Percentiles rank a stretch among this genome's conserved stretches.
phyloP scores from a whole-genome alignment of 2,113 vertebrate species.

The Pavo muticus region DNA sequence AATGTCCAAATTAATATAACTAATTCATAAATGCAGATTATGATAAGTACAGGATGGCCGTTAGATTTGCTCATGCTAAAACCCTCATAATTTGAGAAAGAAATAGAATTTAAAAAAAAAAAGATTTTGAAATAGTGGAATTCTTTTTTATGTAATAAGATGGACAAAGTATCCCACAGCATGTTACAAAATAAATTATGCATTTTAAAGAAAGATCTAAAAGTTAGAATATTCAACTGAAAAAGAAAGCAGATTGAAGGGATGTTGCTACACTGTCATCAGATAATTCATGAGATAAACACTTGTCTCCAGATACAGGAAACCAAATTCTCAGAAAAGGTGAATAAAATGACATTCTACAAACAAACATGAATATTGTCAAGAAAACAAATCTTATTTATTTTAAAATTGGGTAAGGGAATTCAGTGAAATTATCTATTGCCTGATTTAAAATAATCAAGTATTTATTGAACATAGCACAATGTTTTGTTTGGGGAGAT shows the following conservation, averaged over 20 bases:
- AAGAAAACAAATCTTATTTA: neutral
- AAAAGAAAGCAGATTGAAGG: neutral
- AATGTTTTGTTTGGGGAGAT: neutral
- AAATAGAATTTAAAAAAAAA: neutral
- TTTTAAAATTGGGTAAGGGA: neutral
- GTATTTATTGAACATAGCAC: neutral
- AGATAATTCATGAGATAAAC: neutral
- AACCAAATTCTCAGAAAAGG: neutral
- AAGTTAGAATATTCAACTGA: neutral
- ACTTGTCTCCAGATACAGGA: neutral
- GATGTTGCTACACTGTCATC: neutral
- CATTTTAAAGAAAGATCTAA: neutral
- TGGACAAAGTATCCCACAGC: neutral
- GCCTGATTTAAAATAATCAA: neutral
- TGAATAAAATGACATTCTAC: neutral
- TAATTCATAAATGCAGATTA: neutral
- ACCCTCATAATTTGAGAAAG: rapidly evolving
- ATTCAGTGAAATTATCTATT: neutral
- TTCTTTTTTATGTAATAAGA: neutral
- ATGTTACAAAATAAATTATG: neutral
- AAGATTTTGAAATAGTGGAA: neutral
- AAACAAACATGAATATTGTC: neutral
- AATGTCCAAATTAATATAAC: neutral
- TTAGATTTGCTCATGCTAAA: neutral
- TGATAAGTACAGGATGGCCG: neutral